Evolutionary conservation across 2,888 invertebrate genomes (phyloP).

Genomic region (Limnephilus rhombicus): DNA sequence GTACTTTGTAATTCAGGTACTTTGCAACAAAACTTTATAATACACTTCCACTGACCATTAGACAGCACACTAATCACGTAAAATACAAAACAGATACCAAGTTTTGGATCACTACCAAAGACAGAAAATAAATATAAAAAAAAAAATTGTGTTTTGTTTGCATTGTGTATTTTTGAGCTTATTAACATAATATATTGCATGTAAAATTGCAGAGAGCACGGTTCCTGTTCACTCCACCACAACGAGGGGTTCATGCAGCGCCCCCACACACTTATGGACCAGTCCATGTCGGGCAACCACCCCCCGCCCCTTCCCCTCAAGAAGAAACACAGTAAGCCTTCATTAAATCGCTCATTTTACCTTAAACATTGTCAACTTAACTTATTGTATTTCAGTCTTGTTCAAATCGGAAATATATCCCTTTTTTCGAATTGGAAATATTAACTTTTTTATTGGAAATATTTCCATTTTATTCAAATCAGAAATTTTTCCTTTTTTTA

Average conservation of each 20-base stretch:
- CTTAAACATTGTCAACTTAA: background rate
- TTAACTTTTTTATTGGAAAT: too few relatives aligned
- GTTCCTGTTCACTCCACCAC: slow-evolving; percentile 72
- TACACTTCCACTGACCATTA: too few relatives aligned
- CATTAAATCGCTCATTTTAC: slow-evolving; percentile 62
- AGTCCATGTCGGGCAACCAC: slow-evolving; percentile 76
- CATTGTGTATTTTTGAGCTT: background rate
- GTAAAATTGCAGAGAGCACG: slow-evolving; percentile 58
- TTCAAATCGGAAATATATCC: background rate
- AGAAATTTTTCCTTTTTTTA: too few relatives aligned
- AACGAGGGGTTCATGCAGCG: slow-evolving; percentile 71
- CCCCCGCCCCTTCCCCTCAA: slow-evolving; percentile 95
- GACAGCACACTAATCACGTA: too few relatives aligned
- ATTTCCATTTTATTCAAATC: too few relatives aligned
- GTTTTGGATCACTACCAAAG: too few relatives aligned
- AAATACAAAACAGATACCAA: too few relatives aligned
- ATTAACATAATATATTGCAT: background rate
- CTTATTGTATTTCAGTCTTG: background rate
- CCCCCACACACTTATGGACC: slow-evolving; percentile 76
- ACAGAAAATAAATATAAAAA: too few relatives aligned
- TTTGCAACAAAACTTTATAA: too few relatives aligned
- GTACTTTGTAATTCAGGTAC: too few relatives aligned
- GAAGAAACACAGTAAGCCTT: slow-evolving; percentile 94
- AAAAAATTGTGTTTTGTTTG: too few relatives aligned
- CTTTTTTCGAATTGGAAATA: too few relatives aligned